These are phyloP conservation scores for Drosophila vallismaia DNA, from an alignment of 2,888 invertebrate genomes.

Conservation along the genomic window DNA sequence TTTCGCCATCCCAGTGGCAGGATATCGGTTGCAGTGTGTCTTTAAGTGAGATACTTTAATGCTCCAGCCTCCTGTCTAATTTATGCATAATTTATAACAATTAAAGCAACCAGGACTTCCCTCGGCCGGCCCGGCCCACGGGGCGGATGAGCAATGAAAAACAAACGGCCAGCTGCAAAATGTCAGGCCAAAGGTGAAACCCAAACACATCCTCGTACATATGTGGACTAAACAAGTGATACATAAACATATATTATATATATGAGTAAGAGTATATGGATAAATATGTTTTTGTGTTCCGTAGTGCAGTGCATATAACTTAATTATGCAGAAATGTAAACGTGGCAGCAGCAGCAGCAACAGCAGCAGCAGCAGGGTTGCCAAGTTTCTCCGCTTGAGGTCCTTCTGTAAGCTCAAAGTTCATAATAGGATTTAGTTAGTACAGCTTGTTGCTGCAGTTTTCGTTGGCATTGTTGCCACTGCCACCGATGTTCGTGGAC, in stretches of 20 bases:
- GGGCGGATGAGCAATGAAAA: slow-evolving; percentile 64
- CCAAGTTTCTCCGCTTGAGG: slow-evolving; percentile 67
- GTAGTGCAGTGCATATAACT: slow-evolving; percentile 66
- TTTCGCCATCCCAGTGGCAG: slow-evolving; percentile 5
- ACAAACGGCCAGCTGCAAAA: slow-evolving; percentile 49
- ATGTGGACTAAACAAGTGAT: neutral
- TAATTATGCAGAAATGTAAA: slow-evolving; percentile 77
- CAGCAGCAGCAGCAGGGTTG: slow-evolving; percentile 20
- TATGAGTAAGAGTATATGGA: slow-evolving; percentile 7
- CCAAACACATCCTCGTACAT: slow-evolving; percentile 4
- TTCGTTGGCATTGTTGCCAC: slow-evolving; percentile 55
- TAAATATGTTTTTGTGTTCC: slow-evolving; percentile 32
- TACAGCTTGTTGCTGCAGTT: slow-evolving; percentile 59
- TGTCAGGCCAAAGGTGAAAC: slow-evolving; percentile 42
- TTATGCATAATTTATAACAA: slow-evolving; percentile 67
- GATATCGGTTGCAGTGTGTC: slow-evolving; percentile 8
- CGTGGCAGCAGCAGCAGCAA: slow-evolving; percentile 40
- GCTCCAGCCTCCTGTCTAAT: slow-evolving; percentile 14
- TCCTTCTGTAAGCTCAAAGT: slow-evolving; percentile 76
- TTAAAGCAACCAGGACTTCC: slow-evolving; percentile 55
- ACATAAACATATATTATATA: neutral
- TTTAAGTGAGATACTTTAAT: slow-evolving; percentile 51
- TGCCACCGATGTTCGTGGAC: slow-evolving; percentile 49
- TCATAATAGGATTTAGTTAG: slow-evolving; percentile 76
- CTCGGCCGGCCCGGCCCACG: slow-evolving; percentile 30